Conservation (phyloP, 1,140 invertebrate genomes). For the Drosophila chauvacae region DNA sequence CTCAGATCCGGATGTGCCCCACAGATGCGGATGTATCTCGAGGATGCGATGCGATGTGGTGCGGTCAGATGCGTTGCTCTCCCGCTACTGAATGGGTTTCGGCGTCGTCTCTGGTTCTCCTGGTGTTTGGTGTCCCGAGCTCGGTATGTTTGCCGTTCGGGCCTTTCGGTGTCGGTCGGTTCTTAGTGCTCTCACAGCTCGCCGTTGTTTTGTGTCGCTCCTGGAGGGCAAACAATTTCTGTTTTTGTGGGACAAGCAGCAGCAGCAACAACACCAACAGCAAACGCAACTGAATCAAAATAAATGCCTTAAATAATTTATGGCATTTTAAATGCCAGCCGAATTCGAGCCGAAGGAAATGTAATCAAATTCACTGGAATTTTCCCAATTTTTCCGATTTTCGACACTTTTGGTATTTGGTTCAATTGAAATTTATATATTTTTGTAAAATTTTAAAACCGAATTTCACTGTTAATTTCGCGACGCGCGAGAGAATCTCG, state of each 20-base stretch:
- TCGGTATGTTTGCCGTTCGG: conserved; percentile 25
- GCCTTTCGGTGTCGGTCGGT: conserved; percentile 37
- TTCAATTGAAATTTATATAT: not conserved
- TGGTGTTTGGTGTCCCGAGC: conserved; percentile 32
- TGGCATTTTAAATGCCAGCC: conserved; percentile 49
- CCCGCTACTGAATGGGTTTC: conserved; percentile 55
- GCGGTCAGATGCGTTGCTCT: conserved; percentile 68
- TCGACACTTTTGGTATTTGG: not conserved
- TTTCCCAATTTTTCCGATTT: not conserved
- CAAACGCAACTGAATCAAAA: conserved; percentile 64
- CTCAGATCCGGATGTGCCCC: conserved; percentile 13
- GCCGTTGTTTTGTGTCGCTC: conserved; percentile 52
- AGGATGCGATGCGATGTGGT: conserved; percentile 58
- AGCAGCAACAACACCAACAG: conserved; percentile 36
- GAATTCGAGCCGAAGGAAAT: conserved; percentile 15
- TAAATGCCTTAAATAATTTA: conserved; percentile 77
- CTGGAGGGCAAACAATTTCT: conserved; percentile 76
- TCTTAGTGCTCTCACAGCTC: conserved; percentile 24
- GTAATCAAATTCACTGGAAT: conserved; percentile 7
- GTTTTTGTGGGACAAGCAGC: conserved; percentile 63
- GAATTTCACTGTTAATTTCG: conserved; percentile 40
- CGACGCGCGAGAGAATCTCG: conserved; percentile 36
- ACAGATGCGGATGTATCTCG: conserved; percentile 33
- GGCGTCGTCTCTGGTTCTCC: conserved; percentile 1
- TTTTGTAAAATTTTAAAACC: conserved; percentile 28